These are phyloP conservation scores for Propithecus perrieri DNA, from an alignment of 2,797 vertebrate species.

Conservation along the genomic window DNA sequence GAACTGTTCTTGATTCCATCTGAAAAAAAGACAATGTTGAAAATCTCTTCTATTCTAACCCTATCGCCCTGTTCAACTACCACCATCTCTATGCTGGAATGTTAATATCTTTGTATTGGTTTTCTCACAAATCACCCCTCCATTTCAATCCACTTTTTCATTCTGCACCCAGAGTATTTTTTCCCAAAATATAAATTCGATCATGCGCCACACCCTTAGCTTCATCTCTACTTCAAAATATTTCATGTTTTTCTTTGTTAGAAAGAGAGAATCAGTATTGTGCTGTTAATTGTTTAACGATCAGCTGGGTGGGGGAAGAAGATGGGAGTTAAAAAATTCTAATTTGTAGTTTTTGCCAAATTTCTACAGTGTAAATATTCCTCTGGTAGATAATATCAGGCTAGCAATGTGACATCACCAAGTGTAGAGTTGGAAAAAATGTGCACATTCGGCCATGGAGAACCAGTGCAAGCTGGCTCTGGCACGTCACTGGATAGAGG, in stretches of 20 bases:
- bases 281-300: background rate
- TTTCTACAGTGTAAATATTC: background rate
- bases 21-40: background rate
- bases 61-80: background rate
- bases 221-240: background rate
- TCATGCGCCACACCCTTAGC: background rate
- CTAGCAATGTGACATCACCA: background rate
- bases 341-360: background rate
- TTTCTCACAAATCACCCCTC: background rate
- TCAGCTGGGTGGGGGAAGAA: background rate
- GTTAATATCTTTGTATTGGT: background rate
- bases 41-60: background rate
- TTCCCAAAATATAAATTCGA: background rate
- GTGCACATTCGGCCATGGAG: rapidly evolving
- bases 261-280: background rate
- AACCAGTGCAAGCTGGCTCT: background rate
- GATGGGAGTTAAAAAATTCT: background rate
- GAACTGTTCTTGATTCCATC: background rate
- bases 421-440: background rate
- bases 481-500: rapidly evolving
- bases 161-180: background rate
- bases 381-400: background rate
- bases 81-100: background rate
- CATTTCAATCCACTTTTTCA: background rate
- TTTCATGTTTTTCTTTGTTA: background rate